phyloP scores from a whole-genome alignment of 2,113 vertebrate genomes.

The Pelodiscus sinensis region DNA sequence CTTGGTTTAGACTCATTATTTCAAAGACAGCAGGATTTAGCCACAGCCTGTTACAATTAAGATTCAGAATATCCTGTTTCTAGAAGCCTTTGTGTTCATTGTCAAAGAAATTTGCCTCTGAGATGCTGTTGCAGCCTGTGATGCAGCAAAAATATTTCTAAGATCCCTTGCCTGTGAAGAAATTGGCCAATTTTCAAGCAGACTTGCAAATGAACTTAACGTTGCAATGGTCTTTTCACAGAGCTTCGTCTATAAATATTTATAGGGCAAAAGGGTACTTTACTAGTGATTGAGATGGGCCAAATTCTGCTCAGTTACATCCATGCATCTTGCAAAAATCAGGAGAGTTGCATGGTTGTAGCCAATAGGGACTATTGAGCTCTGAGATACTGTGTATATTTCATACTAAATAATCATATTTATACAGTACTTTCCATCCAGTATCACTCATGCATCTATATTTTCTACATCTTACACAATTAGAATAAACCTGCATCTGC shows the following conservation, averaged over 20 bases:
- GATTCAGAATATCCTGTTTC: slow-evolving; percentile 71
- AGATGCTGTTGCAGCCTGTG: slow-evolving; percentile 74
- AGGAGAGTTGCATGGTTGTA: slow-evolving; percentile 34
- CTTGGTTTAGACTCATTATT: slow-evolving; percentile 29
- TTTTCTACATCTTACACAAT: not conserved
- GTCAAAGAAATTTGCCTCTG: slow-evolving; percentile 69
- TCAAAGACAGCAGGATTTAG: slow-evolving; percentile 65
- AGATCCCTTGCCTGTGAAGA: slow-evolving; percentile 63
- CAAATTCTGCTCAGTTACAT: slow-evolving; percentile 52
- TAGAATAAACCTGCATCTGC: not conserved
- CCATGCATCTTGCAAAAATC: slow-evolving; percentile 24
- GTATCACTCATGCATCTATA: not conserved
- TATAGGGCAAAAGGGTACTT: slow-evolving; percentile 56
- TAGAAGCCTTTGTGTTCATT: slow-evolving; percentile 73
- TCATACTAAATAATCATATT: slow-evolving; percentile 6
- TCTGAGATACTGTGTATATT: slow-evolving; percentile 35
- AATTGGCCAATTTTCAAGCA: slow-evolving; percentile 62
- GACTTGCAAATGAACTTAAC: slow-evolving; percentile 68
- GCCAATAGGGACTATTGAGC: slow-evolving; percentile 40
- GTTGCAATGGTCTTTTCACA: slow-evolving; percentile 55
- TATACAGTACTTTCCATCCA: not conserved
- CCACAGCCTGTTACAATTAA: slow-evolving; percentile 72
- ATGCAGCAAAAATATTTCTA: slow-evolving; percentile 70
- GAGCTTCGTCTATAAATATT: slow-evolving; percentile 63
- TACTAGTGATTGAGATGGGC: slow-evolving; percentile 43